Percentiles rank a stretch among this genome's conserved stretches.
Conservation (phyloP, 2,888 invertebrate genomes). For the Pyrgus malvae region DNA sequence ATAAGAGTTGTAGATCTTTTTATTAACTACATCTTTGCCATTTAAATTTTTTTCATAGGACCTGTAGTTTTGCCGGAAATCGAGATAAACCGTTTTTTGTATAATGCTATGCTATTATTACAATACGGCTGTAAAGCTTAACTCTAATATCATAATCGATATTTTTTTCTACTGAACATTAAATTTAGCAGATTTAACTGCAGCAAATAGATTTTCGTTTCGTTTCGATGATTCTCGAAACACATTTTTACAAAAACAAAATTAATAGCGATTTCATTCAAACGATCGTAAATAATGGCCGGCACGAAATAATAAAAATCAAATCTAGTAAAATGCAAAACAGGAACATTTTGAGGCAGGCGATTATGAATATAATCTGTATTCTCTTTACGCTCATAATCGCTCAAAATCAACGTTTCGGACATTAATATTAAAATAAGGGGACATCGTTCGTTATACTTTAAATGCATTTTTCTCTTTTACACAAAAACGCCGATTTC, state of each 20-base stretch:
- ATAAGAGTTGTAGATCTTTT: too few relatives aligned
- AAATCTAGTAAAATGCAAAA: conserved; percentile 52
- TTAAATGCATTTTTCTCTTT: conserved; percentile 77
- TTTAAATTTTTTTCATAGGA: too few relatives aligned
- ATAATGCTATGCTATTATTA: too few relatives aligned
- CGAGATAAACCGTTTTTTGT: too few relatives aligned
- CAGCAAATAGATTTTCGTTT: conserved; percentile 7
- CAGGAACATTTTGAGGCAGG: conserved; percentile 31
- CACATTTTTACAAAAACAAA: conserved; percentile 10
- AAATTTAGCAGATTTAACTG: background rate
- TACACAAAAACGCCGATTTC: conserved; percentile 69
- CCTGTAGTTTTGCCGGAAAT: too few relatives aligned
- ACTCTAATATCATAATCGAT: too few relatives aligned
- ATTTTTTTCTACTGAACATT: background rate
- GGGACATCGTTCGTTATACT: conserved; percentile 69
- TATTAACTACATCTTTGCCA: background rate
- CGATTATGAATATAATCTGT: conserved; percentile 42
- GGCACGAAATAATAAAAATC: conserved; percentile 60
- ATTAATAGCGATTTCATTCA: conserved; percentile 26
- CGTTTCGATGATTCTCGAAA: too few relatives aligned
- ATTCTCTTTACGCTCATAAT: conserved; percentile 40
- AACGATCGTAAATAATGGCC: conserved; percentile 42
- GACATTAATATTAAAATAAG: conserved; percentile 74
- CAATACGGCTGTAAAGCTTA: too few relatives aligned
- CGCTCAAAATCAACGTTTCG: conserved; percentile 36